phyloP scores from a whole-genome alignment of 2,113 vertebrate genomes.

The Orientallactaga bullata region DNA sequence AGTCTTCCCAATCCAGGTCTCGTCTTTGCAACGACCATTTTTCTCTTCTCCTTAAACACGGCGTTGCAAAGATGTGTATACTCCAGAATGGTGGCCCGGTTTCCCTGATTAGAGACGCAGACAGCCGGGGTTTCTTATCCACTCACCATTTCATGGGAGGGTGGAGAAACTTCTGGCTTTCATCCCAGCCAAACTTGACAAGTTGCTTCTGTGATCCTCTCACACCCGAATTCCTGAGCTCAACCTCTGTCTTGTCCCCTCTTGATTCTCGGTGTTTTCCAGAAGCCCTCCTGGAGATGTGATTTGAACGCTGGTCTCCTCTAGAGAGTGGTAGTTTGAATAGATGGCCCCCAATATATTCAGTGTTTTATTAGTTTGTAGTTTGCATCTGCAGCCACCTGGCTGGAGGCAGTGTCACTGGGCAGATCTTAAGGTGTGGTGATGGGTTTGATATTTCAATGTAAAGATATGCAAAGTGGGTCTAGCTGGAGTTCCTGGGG shows the following conservation, averaged over 20 bases:
- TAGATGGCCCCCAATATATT: too few species aligned
- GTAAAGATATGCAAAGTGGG: too few species aligned
- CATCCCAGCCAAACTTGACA: not conserved
- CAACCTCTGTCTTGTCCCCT: not conserved
- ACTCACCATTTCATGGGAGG: not conserved
- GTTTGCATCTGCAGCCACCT: too few species aligned
- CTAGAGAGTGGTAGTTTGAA: too few species aligned
- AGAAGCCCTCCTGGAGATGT: not conserved
- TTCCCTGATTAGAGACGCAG: not conserved
- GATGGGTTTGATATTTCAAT: too few species aligned
- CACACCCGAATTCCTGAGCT: not conserved
- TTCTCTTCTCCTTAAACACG: not conserved
- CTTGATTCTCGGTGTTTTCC: not conserved
- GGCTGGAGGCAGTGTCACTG: too few species aligned
- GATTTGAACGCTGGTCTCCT: not conserved
- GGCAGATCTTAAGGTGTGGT: too few species aligned
- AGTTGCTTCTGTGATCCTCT: not conserved
- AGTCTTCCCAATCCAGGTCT: not conserved
- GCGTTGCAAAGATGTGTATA: not conserved
- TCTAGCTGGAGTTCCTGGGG: too few species aligned
- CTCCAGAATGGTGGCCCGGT: not conserved
- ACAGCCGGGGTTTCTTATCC: not conserved
- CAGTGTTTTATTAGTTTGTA: too few species aligned
- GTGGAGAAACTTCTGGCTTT: not conserved
- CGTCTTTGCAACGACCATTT: not conserved